A percentile compares a stretch with the other conserved stretches of the same genome.
These are phyloP conservation scores for Drosophila murphyi DNA, from an alignment of 1,140 invertebrate genomes.

Conservation along the genomic window DNA sequence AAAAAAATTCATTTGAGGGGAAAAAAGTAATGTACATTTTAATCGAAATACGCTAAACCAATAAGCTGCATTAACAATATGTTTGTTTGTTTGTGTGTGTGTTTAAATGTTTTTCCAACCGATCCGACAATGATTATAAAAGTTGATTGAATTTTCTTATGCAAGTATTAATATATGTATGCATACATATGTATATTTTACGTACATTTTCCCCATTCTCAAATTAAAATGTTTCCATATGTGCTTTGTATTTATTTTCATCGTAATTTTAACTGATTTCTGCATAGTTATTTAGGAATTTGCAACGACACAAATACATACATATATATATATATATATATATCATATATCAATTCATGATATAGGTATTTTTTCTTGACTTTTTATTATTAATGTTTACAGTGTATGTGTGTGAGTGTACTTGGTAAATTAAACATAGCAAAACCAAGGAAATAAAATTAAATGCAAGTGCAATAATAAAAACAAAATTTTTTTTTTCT, in stretches of 20 bases:
- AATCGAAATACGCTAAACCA: conserved; percentile 33
- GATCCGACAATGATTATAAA: conserved; percentile 32
- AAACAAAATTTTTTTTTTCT: conserved; percentile 7
- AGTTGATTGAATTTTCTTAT: conserved; percentile 33
- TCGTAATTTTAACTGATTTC: not conserved
- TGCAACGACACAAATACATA: conserved; percentile 24
- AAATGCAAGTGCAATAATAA: conserved; percentile 50
- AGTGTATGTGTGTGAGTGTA: conserved; percentile 14
- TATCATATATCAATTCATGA: conserved; percentile 13
- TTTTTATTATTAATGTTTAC: conserved; percentile 18
- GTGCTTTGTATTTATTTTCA: not conserved
- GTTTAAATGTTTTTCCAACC: conserved; percentile 9
- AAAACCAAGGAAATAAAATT: conserved; percentile 25
- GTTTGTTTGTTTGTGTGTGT: conserved; percentile 8
- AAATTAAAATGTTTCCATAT: conserved; percentile 1
- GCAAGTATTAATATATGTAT: conserved; percentile 3
- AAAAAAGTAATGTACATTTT: conserved; percentile 36
- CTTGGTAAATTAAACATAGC: conserved; percentile 21
- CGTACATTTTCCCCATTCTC: not conserved
- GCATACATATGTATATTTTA: conserved; percentile 6
- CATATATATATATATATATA: conserved; percentile 6
- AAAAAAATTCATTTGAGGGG: conserved; percentile 6
- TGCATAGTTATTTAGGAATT: conserved; percentile 26
- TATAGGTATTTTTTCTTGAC: not conserved
- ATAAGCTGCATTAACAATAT: conserved; percentile 44